Conservation (phyloP, 2,797 vertebrate species). For the Chromobotia macracanthus region DNA sequence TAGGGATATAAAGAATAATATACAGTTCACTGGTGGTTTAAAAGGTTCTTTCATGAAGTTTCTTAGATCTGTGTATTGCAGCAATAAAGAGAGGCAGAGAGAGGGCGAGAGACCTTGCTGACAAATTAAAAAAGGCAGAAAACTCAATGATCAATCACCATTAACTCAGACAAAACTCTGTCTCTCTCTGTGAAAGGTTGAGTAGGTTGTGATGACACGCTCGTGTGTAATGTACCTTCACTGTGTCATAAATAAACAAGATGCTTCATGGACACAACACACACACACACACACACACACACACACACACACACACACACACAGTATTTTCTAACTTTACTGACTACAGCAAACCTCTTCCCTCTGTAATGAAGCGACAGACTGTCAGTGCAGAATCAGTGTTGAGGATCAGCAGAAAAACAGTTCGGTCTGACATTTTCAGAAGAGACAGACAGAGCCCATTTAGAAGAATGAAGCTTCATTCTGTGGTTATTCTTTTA, state of each 20-base stretch:
- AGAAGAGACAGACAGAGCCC: neutral
- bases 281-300: conserved; percentile 22
- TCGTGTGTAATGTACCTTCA: conserved; percentile 44
- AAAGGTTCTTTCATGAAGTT: neutral
- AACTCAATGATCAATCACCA: conserved; percentile 12
- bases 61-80: neutral
- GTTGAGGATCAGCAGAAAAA: neutral
- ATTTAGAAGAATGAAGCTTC: neutral
- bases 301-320: conserved; percentile 30
- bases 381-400: neutral
- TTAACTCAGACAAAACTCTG: conserved; percentile 21
- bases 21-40: no score
- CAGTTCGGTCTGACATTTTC: neutral
- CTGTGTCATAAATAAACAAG: conserved; percentile 39
- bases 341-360: conserved; percentile 16
- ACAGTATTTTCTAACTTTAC: neutral
- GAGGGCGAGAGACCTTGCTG: neutral
- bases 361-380: neutral
- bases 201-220: conserved; percentile 27
- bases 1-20: no score
- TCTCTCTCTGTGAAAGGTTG: neutral
- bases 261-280: neutral
- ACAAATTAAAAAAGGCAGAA: neutral
- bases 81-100: neutral
- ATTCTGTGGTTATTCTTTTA: neutral